These are phyloP conservation scores for Mirza zaza DNA, from an alignment of 2,113 vertebrate genomes.

Conservation along the genomic window DNA sequence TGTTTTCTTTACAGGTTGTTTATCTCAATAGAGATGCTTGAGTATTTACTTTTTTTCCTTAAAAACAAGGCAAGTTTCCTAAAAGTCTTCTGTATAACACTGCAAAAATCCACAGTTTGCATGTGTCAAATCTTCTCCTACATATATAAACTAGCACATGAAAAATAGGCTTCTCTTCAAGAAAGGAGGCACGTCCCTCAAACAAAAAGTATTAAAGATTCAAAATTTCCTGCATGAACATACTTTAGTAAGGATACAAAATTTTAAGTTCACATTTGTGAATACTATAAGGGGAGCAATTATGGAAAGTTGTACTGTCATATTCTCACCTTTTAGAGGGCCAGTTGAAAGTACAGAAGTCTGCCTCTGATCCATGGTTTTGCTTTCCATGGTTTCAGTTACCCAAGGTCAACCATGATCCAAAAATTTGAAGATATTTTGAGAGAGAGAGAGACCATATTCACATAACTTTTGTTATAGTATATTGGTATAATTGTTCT, in stretches of 20 bases:
- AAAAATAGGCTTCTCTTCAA: slow-evolving; percentile 33
- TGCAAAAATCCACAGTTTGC: slow-evolving; percentile 43
- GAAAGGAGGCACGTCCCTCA: slow-evolving; percentile 10
- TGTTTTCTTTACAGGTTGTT: slow-evolving; percentile 38
- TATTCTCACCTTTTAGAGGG: not conserved
- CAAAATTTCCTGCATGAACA: slow-evolving; percentile 12
- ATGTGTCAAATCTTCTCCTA: slow-evolving; percentile 22
- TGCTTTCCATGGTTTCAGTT: not conserved
- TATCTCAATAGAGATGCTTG: not conserved
- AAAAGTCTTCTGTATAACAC: not conserved
- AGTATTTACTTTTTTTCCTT: not conserved
- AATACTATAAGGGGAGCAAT: not conserved
- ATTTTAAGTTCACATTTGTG: slow-evolving; percentile 6
- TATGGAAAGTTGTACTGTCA: not conserved
- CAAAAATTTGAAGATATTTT: not conserved
- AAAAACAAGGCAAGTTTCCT: slow-evolving; percentile 24
- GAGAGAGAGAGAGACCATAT: not conserved
- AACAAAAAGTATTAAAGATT: slow-evolving; percentile 37
- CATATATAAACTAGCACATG: not conserved
- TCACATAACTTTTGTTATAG: not conserved
- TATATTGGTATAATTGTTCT: not conserved
- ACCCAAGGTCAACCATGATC: not conserved
- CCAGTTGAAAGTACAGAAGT: not conserved
- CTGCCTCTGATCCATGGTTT: not conserved
- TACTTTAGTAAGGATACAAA: slow-evolving; percentile 23